A percentile compares a stretch with the other conserved stretches of the same genome.
Conservation (phyloP, 2,888 invertebrate genomes). For the Pseudolycoriella hygida region DNA sequence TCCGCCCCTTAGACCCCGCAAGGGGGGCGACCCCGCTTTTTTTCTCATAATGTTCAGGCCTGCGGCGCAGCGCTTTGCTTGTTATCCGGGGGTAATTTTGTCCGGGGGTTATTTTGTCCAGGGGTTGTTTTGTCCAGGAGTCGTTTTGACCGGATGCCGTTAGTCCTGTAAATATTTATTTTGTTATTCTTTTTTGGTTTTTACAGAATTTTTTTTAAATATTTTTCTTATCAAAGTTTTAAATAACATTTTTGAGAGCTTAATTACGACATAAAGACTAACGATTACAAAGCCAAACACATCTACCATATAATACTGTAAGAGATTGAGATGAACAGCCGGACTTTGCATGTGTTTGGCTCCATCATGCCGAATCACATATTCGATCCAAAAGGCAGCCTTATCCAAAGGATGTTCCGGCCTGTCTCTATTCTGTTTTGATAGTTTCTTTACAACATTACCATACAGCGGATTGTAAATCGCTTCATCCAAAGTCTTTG, state of each 20-base stretch:
- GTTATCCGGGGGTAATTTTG: too few species aligned
- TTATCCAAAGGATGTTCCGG: conserved; percentile 43
- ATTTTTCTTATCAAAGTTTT: too few species aligned
- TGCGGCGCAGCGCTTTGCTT: too few species aligned
- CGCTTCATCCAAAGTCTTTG: conserved; percentile 15
- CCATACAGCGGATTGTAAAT: conserved; percentile 17
- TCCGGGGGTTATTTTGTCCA: too few species aligned
- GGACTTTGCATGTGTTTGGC: conserved; percentile 63
- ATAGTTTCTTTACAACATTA: conserved; percentile 24
- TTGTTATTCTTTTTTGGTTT: too few species aligned
- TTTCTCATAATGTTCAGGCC: too few species aligned
- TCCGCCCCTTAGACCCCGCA: too few species aligned
- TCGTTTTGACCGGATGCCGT: too few species aligned
- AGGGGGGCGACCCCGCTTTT: too few species aligned
- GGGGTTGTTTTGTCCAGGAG: too few species aligned
- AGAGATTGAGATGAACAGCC: conserved; percentile 31
- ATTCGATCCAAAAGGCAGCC: conserved; percentile 75
- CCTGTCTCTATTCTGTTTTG: conserved; percentile 33
- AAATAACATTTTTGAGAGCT: not conserved
- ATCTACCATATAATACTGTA: conserved; percentile 30
- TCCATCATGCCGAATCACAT: conserved; percentile 65
- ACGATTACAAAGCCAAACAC: conserved; percentile 23
- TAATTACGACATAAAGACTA: not conserved
- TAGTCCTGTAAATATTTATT: too few species aligned
- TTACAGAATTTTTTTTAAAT: too few species aligned